Base-by-base conservation (phyloP, 30 jellyfish, hydroid and myxozoan species). In the Aurelia coerulea region DNA sequence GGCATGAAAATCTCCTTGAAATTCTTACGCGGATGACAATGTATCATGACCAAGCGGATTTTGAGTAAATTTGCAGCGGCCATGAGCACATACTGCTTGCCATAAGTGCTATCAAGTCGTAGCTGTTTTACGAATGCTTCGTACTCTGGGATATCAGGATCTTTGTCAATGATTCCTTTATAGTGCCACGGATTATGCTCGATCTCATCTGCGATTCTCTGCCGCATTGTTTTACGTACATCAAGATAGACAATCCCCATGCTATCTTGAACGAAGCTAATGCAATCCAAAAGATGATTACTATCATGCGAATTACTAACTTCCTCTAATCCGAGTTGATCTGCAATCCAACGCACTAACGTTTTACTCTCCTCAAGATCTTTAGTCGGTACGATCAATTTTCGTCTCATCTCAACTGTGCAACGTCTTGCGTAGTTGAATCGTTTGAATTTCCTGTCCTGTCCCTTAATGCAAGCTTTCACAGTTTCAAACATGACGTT, bases 401-500 rank as follows among this genome's bases (percentile, higher is more conserved):
- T 18, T 65, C 85, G 23, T 37, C 67, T 71, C 33, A 41, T 68
- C 19, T 72, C 87, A 8, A 68, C 79, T 23, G 81, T 77, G 42
- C 97, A 90, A 31, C 97, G 82, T 33, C 97, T 76, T 79, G 81
- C 71, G 86, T 90, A 90, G 18, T 90, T 82, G 64, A 90, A 66
- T 42, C 93, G 83, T 76, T 75, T 79, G 88, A 75, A 75, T 41
- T 86, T 78, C 83, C 78, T 85, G 15, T 46, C 90, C 29, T 91
- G 95, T 4, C 94, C 95, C 68, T 80, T 84, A 66, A 91, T 91
- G 80, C 96, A 91, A 32, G 93, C 92, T 62, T 80, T 80, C 71
- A 91, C 91, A n/a, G 98, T 80, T 56, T 91, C 88, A 76, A 84
- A 91, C 98, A 91, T 91, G 50, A 91, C 90, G 39, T 91, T 73